A percentile compares a stretch with the other conserved stretches of the same genome.
These are phyloP conservation scores for Dynastes maya DNA, from an alignment of 2,888 invertebrate genomes.

Conservation along the genomic window DNA sequence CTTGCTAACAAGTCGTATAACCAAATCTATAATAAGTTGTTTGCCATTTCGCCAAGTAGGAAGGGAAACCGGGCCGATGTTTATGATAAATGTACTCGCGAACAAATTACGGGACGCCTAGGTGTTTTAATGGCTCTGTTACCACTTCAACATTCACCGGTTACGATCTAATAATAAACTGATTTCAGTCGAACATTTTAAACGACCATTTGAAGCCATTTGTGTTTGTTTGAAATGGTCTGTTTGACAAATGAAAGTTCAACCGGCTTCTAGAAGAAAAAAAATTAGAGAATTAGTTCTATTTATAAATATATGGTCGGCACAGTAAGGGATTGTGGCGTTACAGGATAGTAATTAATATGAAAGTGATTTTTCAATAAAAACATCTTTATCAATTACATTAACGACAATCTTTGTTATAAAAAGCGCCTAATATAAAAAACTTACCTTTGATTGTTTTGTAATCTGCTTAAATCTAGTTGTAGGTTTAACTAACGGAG, in stretches of 20 bases:
- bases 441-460: background rate
- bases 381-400: background rate
- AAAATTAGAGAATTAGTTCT: background rate
- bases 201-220: background rate
- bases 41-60: background rate
- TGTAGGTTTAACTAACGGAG: conserved; percentile 44
- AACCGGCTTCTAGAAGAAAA: background rate
- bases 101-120: conserved; percentile 24
- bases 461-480: conserved; percentile 7
- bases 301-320: background rate
- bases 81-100: conserved; percentile 13
- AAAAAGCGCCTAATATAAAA: background rate
- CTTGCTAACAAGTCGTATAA: background rate
- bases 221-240: background rate
- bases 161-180: conserved; percentile 14
- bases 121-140: conserved; percentile 10
- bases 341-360: background rate
- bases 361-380: background rate
- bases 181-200: background rate
- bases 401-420: background rate
- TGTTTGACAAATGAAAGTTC: background rate
- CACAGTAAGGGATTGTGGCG: background rate
- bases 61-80: conserved; percentile 16
- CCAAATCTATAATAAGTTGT: conserved; percentile 1
- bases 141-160: background rate